A percentile compares a stretch with the other conserved stretches of the same genome.
Evolutionary conservation across 2,113 vertebrate species (phyloP).

Genomic region (Ailurus styani): DNA sequence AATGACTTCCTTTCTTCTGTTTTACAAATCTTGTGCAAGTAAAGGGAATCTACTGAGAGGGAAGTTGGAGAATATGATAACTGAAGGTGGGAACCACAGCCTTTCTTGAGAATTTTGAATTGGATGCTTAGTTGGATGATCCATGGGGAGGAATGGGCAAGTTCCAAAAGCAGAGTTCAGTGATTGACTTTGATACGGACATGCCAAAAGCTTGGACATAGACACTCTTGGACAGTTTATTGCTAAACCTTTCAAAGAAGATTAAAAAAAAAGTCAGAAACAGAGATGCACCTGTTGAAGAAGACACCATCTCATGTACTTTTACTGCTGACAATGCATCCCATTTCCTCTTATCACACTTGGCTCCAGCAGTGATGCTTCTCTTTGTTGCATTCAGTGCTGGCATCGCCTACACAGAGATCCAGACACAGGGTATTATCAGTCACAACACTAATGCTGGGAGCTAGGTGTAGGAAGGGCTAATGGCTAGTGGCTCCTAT

Average conservation of each 20-base stretch:
- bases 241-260: background rate
- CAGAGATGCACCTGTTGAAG: background rate
- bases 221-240: background rate
- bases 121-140: background rate
- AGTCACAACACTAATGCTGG: background rate
- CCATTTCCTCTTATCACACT: background rate
- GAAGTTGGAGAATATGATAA: background rate
- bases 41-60: background rate
- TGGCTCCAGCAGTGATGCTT: background rate
- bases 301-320: background rate
- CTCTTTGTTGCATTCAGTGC: background rate
- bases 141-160: background rate
- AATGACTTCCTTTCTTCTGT: background rate
- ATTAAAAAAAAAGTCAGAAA: background rate
- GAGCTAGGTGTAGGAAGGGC: background rate
- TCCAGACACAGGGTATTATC: background rate
- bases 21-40: background rate
- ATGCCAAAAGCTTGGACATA: background rate
- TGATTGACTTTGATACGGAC: background rate
- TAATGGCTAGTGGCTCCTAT: background rate
- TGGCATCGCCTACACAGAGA: background rate
- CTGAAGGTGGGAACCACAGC: background rate
- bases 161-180: background rate
- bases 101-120: background rate
- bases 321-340: background rate